phyloP scores from a whole-genome alignment of 2,797 vertebrate species.

The Squalus acanthias region DNA sequence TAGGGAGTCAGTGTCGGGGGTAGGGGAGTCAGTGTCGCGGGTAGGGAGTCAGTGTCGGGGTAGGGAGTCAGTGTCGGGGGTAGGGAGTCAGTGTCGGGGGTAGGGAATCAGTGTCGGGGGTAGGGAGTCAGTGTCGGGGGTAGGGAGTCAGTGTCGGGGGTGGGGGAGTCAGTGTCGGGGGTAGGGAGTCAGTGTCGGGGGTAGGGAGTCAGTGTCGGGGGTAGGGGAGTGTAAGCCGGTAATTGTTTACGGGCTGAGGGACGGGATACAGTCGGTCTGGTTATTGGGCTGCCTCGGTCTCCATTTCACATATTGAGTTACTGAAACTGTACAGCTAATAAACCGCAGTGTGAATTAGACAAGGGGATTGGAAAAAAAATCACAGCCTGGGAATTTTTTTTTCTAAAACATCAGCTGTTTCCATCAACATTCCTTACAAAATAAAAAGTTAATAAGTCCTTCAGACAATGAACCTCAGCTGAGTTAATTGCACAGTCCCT shows the following conservation, averaged over 20 bases:
- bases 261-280: not conserved
- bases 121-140: too few species aligned
- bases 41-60: conserved; percentile 60
- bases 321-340: not conserved
- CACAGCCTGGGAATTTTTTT: not conserved
- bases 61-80: conserved; percentile 50
- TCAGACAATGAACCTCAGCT: not conserved
- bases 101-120: conserved; percentile 59
- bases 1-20: too few species aligned
- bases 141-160: too few species aligned
- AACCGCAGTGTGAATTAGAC: not conserved
- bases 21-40: conserved; percentile 44
- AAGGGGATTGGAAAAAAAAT: not conserved
- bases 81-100: conserved; percentile 45
- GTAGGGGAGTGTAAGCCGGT: not conserved
- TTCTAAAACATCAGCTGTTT: not conserved
- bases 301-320: not conserved
- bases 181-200: too few species aligned
- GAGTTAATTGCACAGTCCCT: not conserved
- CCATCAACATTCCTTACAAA: not conserved
- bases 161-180: too few species aligned
- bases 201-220: not conserved
- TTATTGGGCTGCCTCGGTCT: not conserved
- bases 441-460: not conserved
- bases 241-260: not conserved